Base-by-base conservation (phyloP, 2,113 vertebrate genomes). In the Coregonus clupeaformis region DNA sequence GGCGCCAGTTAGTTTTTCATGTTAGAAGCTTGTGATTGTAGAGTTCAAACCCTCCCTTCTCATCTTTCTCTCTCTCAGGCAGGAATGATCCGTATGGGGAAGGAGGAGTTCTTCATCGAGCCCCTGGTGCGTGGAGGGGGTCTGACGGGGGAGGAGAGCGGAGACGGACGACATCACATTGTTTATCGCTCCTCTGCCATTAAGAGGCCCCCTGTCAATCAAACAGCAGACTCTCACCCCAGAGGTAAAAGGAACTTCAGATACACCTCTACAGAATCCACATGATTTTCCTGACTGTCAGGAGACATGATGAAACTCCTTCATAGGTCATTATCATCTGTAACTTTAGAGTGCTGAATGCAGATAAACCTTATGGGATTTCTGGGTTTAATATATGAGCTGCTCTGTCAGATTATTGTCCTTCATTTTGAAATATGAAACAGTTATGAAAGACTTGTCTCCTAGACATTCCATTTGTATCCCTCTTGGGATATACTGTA, bases 61-160 rank as follows among this genome's bases (percentile, higher is more conserved):
- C 45, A 52, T 60, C 29, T 62, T 6, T 47, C 25, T 11, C 18
- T 29, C 30, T 11, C 57, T 59, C 89, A 96, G 95, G 95, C 95
- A 79, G 95, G 95, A 68, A 93, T 96, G 92, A 96, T 96, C 70
- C 94, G 94, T 52, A 93, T 92, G 20, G 94, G 95, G 74, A 91
- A 95, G 84, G 95, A 96, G 25, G 95, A 96, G 84, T 96, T 94
- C 92, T 96, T 96, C 90, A 96, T 96, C 1, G 95, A 96, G 72
- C 95, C 95, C 13, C 80, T 96, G 89, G 91, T 94, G 84, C 57
- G 80, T 71, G 93, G 93, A 16, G 69, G 55, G 11, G 69, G 81
- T 22, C n/a, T 78, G 77, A 79, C 84, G 85, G 30, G 6, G 6
- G 47, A 29, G 92, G 92, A 94, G 18, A 86, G 88, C 0, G 94